Conservation (phyloP, 2,888 invertebrate species). For the Miltochrista miniata region DNA sequence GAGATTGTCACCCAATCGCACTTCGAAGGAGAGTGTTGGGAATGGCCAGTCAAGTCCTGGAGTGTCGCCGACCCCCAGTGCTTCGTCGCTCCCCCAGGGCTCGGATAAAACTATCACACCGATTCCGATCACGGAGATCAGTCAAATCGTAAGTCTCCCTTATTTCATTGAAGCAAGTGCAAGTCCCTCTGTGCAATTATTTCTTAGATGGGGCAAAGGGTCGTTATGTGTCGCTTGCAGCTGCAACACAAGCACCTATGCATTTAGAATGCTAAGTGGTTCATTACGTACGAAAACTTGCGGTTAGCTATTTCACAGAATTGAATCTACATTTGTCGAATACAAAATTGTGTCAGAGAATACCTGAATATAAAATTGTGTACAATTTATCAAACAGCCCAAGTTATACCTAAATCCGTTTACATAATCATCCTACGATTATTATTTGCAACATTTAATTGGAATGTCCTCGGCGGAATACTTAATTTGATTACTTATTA, state of each 20-base stretch:
- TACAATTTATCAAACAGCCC: slow-evolving; percentile 1
- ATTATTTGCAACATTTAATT: slow-evolving; percentile 23
- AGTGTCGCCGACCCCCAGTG: slow-evolving; percentile 85
- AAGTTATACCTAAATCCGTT: slow-evolving; percentile 1
- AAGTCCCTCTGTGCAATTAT: slow-evolving; percentile 19
- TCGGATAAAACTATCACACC: slow-evolving; percentile 81
- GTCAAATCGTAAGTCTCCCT: slow-evolving; percentile 85
- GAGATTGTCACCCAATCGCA: slow-evolving; percentile 91
- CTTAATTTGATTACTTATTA: slow-evolving; percentile 25
- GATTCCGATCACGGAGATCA: slow-evolving; percentile 87
- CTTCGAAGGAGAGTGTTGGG: slow-evolving; percentile 88
- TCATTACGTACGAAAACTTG: slow-evolving; percentile 51
- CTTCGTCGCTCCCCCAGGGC: slow-evolving; percentile 83
- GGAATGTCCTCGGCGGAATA: slow-evolving; percentile 23
- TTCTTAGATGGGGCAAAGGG: slow-evolving; percentile 22
- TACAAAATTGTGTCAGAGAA: slow-evolving; percentile 26
- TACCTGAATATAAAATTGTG: slow-evolving; percentile 1
- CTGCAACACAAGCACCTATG: slow-evolving; percentile 38
- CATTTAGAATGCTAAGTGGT: slow-evolving; percentile 54
- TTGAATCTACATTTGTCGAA: slow-evolving; percentile 33
- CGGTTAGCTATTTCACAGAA: slow-evolving; percentile 45
- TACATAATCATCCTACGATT: slow-evolving; percentile 9
- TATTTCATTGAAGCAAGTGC: slow-evolving; percentile 21
- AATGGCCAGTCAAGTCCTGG: slow-evolving; percentile 82
- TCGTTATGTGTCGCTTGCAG: slow-evolving; percentile 34